Base-by-base conservation (phyloP, 2,113 vertebrate genomes). In the Gallinago undulata region DNA sequence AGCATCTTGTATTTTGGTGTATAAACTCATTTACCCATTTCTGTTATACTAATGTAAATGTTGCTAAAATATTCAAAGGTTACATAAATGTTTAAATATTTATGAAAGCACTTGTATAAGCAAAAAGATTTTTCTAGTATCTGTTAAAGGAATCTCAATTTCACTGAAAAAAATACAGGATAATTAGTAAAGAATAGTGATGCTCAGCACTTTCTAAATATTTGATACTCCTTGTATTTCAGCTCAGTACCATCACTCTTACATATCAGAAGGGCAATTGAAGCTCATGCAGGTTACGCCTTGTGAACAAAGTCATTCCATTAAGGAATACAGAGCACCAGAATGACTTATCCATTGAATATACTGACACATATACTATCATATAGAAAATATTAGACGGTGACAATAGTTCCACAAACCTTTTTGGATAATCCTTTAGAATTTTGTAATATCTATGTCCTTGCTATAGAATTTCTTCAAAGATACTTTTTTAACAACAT, bases 11-110 rank as follows among this genome's bases (percentile, higher is more conserved):
- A 35, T 57, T 89, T 90, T 24, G n/a, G 28, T 93, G 9, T 80
- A 56, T 50, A 79, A 92, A 96, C 7, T 45, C 68, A 78, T 68
- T 84, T 78, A 9, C 33, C 15, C 48, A 53, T 53, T 76, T 60
- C 43, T 92, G 60, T 63, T 84, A 25, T 2, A 72, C 64, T 48
- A 37, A 84, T 33, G 35, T 47, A 75, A 92, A 80, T n/a, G 68
- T 47, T 78, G 64, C 51, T 81, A 68, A 94, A 69, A 86, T 67
- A 93, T 78, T 93, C 79, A 92, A 77, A 90, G 53, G 73, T 92
- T 93, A 93, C 69, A 93, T 90, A 89, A 90, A 95, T 53, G 60
- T 33, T 90, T 56, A 75, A 94, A 81, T 92, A 95, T 90, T 81
- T 81, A 89, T 86, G 83, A 81, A 85, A 75, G 69, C 72, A 68